phyloP scores from a whole-genome alignment of 2,797 vertebrate species.

The Anguilla obscura region DNA sequence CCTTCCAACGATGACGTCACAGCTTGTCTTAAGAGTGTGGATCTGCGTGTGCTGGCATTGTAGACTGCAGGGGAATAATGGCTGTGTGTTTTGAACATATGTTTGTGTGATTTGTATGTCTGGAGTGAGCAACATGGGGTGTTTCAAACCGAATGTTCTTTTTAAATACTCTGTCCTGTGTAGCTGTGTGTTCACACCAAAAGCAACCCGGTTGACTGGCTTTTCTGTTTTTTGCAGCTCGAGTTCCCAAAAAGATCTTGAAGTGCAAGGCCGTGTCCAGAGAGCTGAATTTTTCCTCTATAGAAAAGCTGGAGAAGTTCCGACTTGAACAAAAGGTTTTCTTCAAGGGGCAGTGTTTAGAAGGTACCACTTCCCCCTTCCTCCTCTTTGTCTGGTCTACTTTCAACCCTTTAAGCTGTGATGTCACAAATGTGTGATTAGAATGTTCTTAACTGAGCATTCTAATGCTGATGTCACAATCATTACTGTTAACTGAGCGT shows the following conservation, averaged over 20 bases:
- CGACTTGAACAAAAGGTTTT: conserved; percentile 98
- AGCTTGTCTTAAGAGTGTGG: background rate
- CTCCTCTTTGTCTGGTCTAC: background rate
- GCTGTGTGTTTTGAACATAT: background rate
- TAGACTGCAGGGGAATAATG: background rate
- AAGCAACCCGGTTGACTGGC: background rate
- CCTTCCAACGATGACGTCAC: background rate
- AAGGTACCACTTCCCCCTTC: conserved; percentile 76
- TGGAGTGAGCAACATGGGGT: background rate
- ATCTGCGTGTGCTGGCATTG: background rate
- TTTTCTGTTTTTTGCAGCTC: conserved; percentile 73
- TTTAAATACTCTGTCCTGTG: background rate
- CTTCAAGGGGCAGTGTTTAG: conserved; percentile 99
- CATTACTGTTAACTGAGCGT: too few species aligned
- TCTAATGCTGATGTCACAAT: too few species aligned
- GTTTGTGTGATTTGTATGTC: background rate
- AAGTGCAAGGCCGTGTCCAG: conserved; percentile 98
- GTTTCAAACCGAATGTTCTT: background rate
- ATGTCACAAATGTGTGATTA: too few species aligned
- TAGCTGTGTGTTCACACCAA: background rate
- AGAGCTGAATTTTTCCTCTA: conserved; percentile 97
- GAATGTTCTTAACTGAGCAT: background rate
- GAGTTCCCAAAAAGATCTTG: conserved; percentile 98
- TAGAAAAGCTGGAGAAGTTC: conserved; percentile 98
- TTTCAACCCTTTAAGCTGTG: background rate